phyloP scores from a whole-genome alignment of 2,113 vertebrate genomes.

The Dicentrarchus labrax region DNA sequence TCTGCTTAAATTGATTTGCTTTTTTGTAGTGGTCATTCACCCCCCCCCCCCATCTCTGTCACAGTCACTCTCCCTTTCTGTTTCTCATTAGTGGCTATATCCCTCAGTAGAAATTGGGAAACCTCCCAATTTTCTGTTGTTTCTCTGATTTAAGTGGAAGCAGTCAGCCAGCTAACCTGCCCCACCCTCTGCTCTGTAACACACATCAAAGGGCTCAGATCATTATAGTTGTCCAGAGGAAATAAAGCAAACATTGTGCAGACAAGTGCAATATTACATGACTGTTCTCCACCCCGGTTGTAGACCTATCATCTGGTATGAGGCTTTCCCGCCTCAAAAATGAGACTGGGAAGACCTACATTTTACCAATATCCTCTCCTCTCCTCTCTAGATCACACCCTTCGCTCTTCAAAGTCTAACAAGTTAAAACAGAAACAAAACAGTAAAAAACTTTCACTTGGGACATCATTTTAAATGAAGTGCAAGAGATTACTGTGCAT shows the following conservation, averaged over 20 bases:
- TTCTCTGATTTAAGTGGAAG: conserved; percentile 68
- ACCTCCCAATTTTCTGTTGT: conserved; percentile 53
- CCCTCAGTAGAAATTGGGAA: conserved; percentile 43
- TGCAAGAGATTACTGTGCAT: neutral
- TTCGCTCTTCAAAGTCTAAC: neutral
- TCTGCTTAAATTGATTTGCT: neutral
- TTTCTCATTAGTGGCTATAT: conserved; percentile 58
- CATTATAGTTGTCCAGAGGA: conserved; percentile 30
- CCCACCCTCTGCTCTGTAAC: conserved; percentile 64
- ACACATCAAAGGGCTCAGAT: conserved; percentile 58
- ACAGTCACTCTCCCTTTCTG: conserved; percentile 28
- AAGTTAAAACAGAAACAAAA: conserved; percentile 22
- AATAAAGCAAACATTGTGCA: conserved; percentile 41
- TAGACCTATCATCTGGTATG: conserved; percentile 5
- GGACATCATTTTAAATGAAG: neutral
- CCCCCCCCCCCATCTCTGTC: neutral
- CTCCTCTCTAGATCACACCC: neutral
- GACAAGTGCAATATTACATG: conserved; percentile 43
- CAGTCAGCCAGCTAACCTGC: conserved; percentile 51
- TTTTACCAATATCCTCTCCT: neutral
- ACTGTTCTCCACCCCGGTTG: neutral
- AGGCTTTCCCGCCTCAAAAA: conserved; percentile 28
- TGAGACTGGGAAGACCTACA: conserved; percentile 20
- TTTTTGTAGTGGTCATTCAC: neutral
- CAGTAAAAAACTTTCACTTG: neutral